These are phyloP conservation scores for Corella eumyota DNA, from an alignment of 23 tunicate genomes.

Conservation along the genomic window DNA sequence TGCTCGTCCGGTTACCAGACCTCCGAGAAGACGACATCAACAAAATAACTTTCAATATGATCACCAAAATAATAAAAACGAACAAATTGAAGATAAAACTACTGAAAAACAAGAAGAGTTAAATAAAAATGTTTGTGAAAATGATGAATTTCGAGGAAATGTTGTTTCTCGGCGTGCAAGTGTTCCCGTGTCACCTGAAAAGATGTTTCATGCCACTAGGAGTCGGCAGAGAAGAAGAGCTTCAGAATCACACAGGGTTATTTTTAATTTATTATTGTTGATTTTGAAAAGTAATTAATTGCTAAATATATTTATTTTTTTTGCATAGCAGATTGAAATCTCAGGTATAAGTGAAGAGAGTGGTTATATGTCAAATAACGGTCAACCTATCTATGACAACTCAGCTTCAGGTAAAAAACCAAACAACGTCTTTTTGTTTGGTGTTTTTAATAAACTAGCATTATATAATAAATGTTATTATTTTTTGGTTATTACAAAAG, in stretches of 20 bases:
- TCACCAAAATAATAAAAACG: neutral
- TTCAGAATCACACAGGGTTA: no score
- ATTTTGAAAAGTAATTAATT: no score
- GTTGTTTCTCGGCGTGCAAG: slow-evolving; percentile 1
- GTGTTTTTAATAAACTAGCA: neutral
- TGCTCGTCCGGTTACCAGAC: slow-evolving; percentile 43
- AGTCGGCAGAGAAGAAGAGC: slow-evolving; percentile 15
- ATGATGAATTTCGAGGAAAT: no score
- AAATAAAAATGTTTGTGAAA: no score
- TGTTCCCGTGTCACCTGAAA: slow-evolving; percentile 8
- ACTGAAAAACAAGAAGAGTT: no score
- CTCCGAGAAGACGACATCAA: slow-evolving; percentile 7
- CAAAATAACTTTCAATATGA: neutral
- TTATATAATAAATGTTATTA: neutral
- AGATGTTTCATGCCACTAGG: neutral
- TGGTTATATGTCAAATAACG: slow-evolving; percentile 5
- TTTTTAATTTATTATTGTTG: no score
- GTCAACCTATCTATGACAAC: neutral
- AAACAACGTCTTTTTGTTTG: neutral
- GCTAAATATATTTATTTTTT: no score
- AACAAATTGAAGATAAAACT: neutral
- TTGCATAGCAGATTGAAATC: slow-evolving; percentile 1
- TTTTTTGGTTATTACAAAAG: no score
- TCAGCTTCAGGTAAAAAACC: neutral
- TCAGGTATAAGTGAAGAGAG: slow-evolving; percentile 16